These are phyloP conservation scores for Heliconius charithonia DNA, from an alignment of 2,888 invertebrate genomes.

Conservation along the genomic window DNA sequence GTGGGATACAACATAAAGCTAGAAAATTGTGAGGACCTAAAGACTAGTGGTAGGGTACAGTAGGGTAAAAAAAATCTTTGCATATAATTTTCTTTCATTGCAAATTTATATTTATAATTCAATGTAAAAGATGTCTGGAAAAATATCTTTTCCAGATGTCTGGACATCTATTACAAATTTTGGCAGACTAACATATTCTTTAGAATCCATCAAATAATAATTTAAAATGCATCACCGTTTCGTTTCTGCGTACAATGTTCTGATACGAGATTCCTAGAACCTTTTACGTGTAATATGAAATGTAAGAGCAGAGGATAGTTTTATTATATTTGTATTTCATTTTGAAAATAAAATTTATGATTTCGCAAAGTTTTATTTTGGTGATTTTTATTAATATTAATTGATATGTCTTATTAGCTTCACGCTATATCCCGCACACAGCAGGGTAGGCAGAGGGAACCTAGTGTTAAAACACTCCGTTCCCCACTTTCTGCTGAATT, in stretches of 20 bases:
- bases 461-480: too few species aligned
- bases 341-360: neutral
- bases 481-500: too few species aligned
- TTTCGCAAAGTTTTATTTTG: neutral
- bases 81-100: too few species aligned
- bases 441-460: too few species aligned
- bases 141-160: neutral
- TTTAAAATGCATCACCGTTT: slow-evolving; percentile 32
- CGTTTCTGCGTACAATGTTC: slow-evolving; percentile 10
- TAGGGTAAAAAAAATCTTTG: too few species aligned
- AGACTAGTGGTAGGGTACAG: too few species aligned
- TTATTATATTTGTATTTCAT: slow-evolving; percentile 13
- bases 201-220: slow-evolving; percentile 36
- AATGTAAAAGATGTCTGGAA: neutral
- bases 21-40: too few species aligned
- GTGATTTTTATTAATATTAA: neutral
- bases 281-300: neutral
- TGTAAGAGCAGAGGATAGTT: neutral
- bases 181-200: slow-evolving; percentile 1
- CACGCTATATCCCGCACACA: too few species aligned
- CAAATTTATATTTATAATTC: too few species aligned
- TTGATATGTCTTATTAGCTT: too few species aligned
- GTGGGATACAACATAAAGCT: too few species aligned
- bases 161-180: neutral
- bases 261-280: neutral